A percentile compares a stretch with the other conserved stretches of the same genome.
Conservation (phyloP, 2,113 vertebrate genomes). For the Galemys pyrenaicus region DNA sequence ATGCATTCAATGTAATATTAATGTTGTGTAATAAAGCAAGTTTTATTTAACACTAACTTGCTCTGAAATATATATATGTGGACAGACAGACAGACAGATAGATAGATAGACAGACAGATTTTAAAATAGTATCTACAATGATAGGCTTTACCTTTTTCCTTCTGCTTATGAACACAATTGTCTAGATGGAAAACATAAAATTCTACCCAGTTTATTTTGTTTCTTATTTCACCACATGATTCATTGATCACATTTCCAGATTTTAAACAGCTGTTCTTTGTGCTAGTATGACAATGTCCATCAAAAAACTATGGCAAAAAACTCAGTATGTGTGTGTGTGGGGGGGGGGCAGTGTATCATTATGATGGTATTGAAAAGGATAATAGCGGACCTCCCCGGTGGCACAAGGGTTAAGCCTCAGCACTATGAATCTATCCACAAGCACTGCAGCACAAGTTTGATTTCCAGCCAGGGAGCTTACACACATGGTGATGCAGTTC, state of each 20-base stretch:
- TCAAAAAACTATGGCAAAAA: neutral
- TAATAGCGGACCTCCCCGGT: no score
- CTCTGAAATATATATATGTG: neutral
- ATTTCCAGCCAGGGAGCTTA: no score
- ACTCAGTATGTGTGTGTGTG: neutral
- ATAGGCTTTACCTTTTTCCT: neutral
- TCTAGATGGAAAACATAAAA: neutral
- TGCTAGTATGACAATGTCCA: neutral
- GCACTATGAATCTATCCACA: no score
- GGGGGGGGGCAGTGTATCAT: no score
- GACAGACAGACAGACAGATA: no score
- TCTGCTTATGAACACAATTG: neutral
- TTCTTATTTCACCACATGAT: neutral
- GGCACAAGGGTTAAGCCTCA: no score
- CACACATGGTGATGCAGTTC: no score
- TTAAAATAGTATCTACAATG: neutral
- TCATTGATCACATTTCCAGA: neutral
- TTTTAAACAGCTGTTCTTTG: neutral
- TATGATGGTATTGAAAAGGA: neutral
- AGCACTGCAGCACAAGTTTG: no score
- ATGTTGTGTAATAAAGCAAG: neutral
- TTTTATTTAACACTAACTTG: neutral
- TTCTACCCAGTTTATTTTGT: neutral
- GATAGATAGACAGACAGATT: neutral
- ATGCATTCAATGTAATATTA: neutral